Conservation (phyloP, 2,113 vertebrate species). For the Phrynosoma platyrhinos region DNA sequence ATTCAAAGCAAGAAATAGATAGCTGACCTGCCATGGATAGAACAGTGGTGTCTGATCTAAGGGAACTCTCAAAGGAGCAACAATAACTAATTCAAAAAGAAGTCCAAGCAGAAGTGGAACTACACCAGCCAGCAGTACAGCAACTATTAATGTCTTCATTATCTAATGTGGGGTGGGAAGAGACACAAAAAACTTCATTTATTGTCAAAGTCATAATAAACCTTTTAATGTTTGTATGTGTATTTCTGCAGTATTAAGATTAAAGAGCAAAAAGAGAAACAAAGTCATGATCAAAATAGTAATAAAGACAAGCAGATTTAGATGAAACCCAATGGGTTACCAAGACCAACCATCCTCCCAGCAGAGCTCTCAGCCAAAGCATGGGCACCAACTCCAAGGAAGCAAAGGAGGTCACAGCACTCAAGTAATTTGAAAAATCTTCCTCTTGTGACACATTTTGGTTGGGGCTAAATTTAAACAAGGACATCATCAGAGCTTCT, state of each 20-base stretch:
- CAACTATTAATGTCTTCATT: constrained; percentile 95
- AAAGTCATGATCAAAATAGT: not conserved
- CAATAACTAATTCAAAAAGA: constrained; percentile 96
- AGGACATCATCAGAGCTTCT: no score
- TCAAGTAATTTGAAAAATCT: not conserved
- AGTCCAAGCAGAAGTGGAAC: constrained; percentile 94
- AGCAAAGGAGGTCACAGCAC: not conserved
- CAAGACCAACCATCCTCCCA: not conserved
- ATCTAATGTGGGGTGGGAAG: constrained; percentile 79
- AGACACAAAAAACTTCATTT: not conserved
- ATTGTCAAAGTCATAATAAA: not conserved
- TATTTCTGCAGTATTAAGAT: not conserved
- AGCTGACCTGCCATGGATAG: constrained; percentile 97
- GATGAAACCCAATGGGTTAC: not conserved
- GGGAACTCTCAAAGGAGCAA: constrained; percentile 94
- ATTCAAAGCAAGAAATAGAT: not conserved
- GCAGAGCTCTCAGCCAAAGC: not conserved
- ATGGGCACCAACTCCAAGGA: not conserved
- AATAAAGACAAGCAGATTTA: not conserved
- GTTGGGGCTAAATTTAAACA: not conserved
- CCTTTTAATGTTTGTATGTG: not conserved
- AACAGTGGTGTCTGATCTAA: constrained; percentile 98
- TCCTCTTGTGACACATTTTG: not conserved
- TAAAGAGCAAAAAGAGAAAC: not conserved
- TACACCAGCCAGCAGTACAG: constrained; percentile 92